Base-by-base conservation (phyloP, 1,140 invertebrate genomes). In the Cheumatopsyche charites region DNA sequence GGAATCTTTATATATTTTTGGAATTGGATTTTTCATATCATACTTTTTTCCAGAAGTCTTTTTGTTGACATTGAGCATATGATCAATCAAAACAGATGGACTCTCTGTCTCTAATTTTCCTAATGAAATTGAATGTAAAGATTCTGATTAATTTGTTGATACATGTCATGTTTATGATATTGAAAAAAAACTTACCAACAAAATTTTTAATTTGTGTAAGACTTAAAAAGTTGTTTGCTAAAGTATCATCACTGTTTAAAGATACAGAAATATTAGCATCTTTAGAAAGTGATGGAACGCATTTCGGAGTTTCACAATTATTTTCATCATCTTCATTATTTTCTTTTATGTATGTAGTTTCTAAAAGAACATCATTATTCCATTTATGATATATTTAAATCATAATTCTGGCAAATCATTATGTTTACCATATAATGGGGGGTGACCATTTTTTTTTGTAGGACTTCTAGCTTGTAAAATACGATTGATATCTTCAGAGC, bases 141-240 rank as follows among this genome's bases (percentile, higher is more conserved):
- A 36, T n/a, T n/a, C n/a, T n/a, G n/a, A n/a, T n/a, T n/a, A n/a
- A n/a, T n/a, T n/a, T n/a, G n/a, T n/a, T 36, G 29, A 9, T 36
- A 36, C 9, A 4, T 9, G 29, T 36, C 3, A 36, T 9, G 9
- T 36, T 36, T 36, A 36, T 36, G 45, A n/a, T 3, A n/a, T 3
- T 47, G 45, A 13, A 47, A 17, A 47, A 13, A 47, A 47, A 75
- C 75, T 42, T 69, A 76, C 75, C 75, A 13, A 76, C 52, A 49
- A 76, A 47, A 12, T 73, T 70, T 55, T 66, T 73, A 12, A 76
- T 76, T 42, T 73, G 72, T 23, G 75, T 69, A 17, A 71, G 17
- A 62, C 72, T 76, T 7, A 76, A 72, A n/a, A 66, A 45, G 47
- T 41, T 75, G 17, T 52, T 73, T 4, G 66, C 61, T 2, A 67